A percentile compares a stretch with the other conserved stretches of the same genome.
phyloP scores from a whole-genome alignment of 1,140 invertebrate species.

The Apocrypta bakeri region DNA sequence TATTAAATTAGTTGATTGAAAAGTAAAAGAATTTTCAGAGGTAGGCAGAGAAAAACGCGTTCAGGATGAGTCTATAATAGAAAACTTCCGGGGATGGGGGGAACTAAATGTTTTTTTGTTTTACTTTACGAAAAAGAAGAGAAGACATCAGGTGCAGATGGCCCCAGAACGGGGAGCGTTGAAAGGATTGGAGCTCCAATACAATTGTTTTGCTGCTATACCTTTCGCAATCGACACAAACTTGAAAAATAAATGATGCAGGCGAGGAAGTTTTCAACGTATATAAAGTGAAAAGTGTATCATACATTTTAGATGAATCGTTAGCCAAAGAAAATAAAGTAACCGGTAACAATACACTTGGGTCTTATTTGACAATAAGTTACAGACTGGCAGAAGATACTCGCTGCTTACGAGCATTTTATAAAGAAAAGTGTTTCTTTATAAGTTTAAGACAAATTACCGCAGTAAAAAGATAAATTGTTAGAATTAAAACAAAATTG shows the following conservation, averaged over 20 bases:
- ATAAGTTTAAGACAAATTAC: too few relatives aligned
- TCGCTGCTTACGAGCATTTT: too few relatives aligned
- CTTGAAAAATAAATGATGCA: neutral
- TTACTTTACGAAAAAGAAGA: slow-evolving; percentile 15
- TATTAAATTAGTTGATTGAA: neutral
- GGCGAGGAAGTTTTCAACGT: neutral
- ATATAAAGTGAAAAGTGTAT: neutral
- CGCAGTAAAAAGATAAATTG: too few relatives aligned
- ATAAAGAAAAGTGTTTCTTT: too few relatives aligned
- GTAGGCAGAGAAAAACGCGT: neutral
- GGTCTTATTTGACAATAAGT: too few relatives aligned
- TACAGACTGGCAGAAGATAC: too few relatives aligned
- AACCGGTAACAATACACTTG: too few relatives aligned
- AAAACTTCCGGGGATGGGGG: slow-evolving; percentile 26
- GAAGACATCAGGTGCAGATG: slow-evolving; percentile 43
- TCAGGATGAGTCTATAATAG: slow-evolving; percentile 10
- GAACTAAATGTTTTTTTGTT: slow-evolving; percentile 38
- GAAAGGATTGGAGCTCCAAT: slow-evolving; percentile 34
- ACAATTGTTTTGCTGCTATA: neutral
- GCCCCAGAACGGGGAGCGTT: slow-evolving; percentile 9
- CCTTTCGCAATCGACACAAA: neutral
- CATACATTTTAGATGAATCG: neutral
- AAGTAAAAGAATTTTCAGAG: neutral
- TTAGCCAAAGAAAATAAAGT: neutral
- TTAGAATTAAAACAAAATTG: too few relatives aligned